phyloP scores from a whole-genome alignment of 2,888 invertebrate species.

The Pterostichus niger region DNA sequence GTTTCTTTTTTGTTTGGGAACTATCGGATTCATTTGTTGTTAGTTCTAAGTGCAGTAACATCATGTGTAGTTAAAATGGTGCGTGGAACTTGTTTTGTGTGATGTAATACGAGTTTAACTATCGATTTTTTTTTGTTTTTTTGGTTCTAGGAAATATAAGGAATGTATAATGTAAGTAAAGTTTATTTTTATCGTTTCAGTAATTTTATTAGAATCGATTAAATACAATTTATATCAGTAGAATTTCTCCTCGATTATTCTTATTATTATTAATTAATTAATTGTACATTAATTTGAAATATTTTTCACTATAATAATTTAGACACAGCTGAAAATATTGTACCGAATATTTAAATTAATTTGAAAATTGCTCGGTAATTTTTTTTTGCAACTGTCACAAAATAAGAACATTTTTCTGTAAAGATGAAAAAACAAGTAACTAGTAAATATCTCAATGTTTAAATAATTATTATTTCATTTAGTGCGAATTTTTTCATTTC shows the following conservation, averaged over 20 bases:
- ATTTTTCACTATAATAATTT: too few relatives aligned
- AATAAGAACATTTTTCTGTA: too few relatives aligned
- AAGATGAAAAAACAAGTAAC: too few relatives aligned
- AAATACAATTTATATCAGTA: background rate
- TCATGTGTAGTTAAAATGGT: background rate
- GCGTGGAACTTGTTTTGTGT: background rate
- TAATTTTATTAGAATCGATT: background rate
- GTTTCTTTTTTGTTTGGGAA: constrained; percentile 34
- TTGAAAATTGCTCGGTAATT: too few relatives aligned
- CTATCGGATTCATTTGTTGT: background rate
- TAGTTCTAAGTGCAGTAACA: background rate
- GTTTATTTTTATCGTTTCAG: background rate
- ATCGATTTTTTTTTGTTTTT: background rate
- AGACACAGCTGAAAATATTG: too few relatives aligned
- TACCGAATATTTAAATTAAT: too few relatives aligned
- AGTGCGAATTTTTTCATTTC: too few relatives aligned
- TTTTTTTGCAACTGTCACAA: too few relatives aligned
- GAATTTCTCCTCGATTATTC: background rate
- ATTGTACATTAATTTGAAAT: too few relatives aligned
- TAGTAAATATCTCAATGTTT: too few relatives aligned
- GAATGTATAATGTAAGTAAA: constrained; percentile 25
- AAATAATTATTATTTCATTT: too few relatives aligned
- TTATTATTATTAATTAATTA: background rate
- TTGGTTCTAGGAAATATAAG: constrained; percentile 1
- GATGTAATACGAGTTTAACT: too few relatives aligned